These are phyloP conservation scores for Volucella inflata DNA, from an alignment of 2,888 invertebrate species.

Conservation along the genomic window DNA sequence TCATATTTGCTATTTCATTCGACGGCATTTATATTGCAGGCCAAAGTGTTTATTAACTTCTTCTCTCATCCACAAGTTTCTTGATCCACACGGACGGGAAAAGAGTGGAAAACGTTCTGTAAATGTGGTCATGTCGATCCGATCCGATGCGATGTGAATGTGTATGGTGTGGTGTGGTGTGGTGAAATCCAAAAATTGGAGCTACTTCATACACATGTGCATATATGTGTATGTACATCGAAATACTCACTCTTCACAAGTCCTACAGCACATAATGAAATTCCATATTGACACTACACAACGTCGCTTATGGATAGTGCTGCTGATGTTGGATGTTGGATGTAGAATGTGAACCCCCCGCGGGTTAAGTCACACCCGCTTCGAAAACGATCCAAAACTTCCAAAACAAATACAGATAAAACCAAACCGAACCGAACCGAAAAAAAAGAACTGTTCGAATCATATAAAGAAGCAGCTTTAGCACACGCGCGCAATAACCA, in stretches of 20 bases:
- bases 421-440: no score
- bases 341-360: constrained; percentile 33
- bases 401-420: no score
- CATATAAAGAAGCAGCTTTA: constrained; percentile 54
- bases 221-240: not conserved
- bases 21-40: constrained; percentile 60
- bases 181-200: constrained; percentile 73
- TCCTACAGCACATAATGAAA: constrained; percentile 46
- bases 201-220: constrained; percentile 38
- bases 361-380: constrained; percentile 69
- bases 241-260: not conserved
- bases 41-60: constrained; percentile 68
- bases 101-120: not conserved
- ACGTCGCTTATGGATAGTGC: constrained; percentile 8
- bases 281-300: constrained; percentile 48
- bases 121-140: not conserved
- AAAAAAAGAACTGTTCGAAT: constrained; percentile 17
- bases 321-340: not conserved
- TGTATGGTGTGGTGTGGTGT: constrained; percentile 35
- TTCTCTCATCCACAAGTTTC: not conserved
- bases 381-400: constrained; percentile 1
- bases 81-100: constrained; percentile 54
- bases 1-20: constrained; percentile 51
- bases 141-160: not conserved
- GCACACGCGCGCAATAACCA: constrained; percentile 74